Base-by-base conservation (phyloP, 2,888 invertebrate genomes). In the Thecophora atra region DNA sequence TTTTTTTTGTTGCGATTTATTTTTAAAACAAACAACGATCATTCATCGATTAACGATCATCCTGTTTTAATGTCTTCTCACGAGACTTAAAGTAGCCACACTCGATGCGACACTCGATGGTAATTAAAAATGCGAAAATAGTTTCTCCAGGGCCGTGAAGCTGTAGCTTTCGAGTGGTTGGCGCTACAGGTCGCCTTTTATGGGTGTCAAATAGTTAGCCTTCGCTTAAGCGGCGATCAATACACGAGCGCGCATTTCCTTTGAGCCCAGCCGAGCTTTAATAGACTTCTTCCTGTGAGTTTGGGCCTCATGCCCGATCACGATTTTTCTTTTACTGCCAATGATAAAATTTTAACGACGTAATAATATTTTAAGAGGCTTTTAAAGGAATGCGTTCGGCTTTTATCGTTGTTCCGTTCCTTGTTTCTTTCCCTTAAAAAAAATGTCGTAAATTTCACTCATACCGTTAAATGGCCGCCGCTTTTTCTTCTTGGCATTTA, bases 301-400 rank as follows among this genome's bases (percentile, higher is more conserved):
- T 24, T 24, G 58, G 17, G 13, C 26, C 58, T 21, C 58, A 64
- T 64, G 44, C 15, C n/a, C 44, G 24, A 26, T 64, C 26, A 47
- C 17, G 47, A 44, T 26, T 13, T 42, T 63, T n/a, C n/a, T 63
- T 47, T 47, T 47, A 64, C 6, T n/a, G 21, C 44, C 28, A 24
- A 26, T 47, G 64, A 15, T 47, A 47, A 64, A 47, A 26, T 44
- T 64, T 64, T 64, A 64, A 64, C 47, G 64, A 64, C 24, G 47
- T 47, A 47, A 47, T 64, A 47, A 58, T 15, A 58, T 24, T 47
- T 58, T 58, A 58, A 58, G 0, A 58, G 58, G 47, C 17, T 58
- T 58, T 58, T 28, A 24, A 24, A 26, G 24, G 28, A 26, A 4
- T 15, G 13, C 13, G 28, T 28, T 26, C 28, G 26, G 17, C 19